Evolutionary conservation across 1,140 invertebrate species (phyloP).

Genomic region (Pantala flavescens): DNA sequence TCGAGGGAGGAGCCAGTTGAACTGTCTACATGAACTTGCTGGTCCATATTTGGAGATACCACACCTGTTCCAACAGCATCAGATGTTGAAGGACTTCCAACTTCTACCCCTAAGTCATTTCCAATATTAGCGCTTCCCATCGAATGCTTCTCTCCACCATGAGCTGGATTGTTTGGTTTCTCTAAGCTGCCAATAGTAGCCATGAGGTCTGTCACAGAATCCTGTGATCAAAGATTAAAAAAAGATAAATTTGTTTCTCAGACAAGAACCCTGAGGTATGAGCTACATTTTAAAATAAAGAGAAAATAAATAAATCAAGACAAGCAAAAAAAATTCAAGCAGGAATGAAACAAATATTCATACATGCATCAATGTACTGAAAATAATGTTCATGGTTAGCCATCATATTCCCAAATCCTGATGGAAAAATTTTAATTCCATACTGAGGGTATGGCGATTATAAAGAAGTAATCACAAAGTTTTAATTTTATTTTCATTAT

Average conservation of each 20-base stretch:
- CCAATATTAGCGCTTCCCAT: neutral
- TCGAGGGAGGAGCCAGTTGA: neutral
- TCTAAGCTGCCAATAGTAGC: conserved; percentile 72
- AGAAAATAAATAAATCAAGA: too few relatives aligned
- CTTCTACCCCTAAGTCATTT: neutral
- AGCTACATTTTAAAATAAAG: too few relatives aligned
- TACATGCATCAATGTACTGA: too few relatives aligned
- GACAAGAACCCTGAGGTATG: too few relatives aligned
- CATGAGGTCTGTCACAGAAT: conserved; percentile 73
- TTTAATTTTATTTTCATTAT: too few relatives aligned
- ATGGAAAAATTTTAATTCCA: too few relatives aligned
- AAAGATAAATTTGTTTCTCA: neutral
- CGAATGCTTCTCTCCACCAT: conserved; percentile 36
- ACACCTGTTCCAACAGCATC: neutral
- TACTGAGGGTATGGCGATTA: too few relatives aligned
- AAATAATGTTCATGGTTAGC: too few relatives aligned
- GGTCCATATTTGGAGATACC: neutral
- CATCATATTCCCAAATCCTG: too few relatives aligned
- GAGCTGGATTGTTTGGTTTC: conserved; percentile 36
- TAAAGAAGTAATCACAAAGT: too few relatives aligned
- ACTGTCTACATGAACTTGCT: neutral
- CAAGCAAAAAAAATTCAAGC: too few relatives aligned
- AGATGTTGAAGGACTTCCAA: neutral
- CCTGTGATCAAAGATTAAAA: conserved; percentile 32
- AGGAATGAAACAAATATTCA: too few relatives aligned